Evolutionary conservation across 2,113 vertebrate genomes (phyloP).

Genomic region (Oxyura jamaicensis): DNA sequence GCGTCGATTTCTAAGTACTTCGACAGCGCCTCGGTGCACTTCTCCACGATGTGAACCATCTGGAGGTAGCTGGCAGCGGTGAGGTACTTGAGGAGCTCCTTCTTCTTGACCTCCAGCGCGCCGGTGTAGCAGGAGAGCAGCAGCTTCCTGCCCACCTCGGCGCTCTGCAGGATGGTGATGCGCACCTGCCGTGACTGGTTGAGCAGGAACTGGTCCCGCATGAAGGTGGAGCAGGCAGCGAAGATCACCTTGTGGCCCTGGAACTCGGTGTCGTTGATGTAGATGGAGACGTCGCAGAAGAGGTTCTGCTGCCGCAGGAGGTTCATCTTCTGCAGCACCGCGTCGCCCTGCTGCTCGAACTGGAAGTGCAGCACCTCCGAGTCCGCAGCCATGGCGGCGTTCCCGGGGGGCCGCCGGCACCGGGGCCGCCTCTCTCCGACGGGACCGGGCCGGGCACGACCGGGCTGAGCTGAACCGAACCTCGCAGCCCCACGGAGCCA

Average conservation of each 20-base stretch:
- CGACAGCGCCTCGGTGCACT: slow-evolving; percentile 83
- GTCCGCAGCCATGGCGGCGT: slow-evolving; percentile 77
- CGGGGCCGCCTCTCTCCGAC: not conserved
- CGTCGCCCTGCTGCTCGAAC: slow-evolving; percentile 83
- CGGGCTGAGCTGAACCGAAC: too few relatives aligned
- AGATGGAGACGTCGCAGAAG: slow-evolving; percentile 85
- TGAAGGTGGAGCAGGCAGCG: slow-evolving; percentile 85
- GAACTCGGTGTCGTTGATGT: slow-evolving; percentile 85
- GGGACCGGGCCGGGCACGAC: not conserved
- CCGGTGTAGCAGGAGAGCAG: slow-evolving; percentile 84
- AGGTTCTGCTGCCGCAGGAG: slow-evolving; percentile 84
- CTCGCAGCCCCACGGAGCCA: too few relatives aligned
- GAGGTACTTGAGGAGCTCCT: slow-evolving; percentile 84
- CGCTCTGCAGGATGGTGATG: slow-evolving; percentile 84
- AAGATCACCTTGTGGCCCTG: slow-evolving; percentile 86
- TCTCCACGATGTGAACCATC: slow-evolving; percentile 87
- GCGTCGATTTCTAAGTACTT: slow-evolving; percentile 80
- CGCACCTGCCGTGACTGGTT: slow-evolving; percentile 81
- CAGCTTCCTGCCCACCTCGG: slow-evolving; percentile 83
- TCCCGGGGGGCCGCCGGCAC: slow-evolving; percentile 3
- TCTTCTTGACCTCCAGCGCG: slow-evolving; percentile 82
- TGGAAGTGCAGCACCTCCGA: slow-evolving; percentile 84
- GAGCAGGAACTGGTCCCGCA: slow-evolving; percentile 85
- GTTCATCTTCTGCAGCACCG: slow-evolving; percentile 85
- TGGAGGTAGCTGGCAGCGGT: slow-evolving; percentile 85